Base-by-base conservation (phyloP, 2,797 vertebrate species). In the Macroramphosus scolopax region DNA sequence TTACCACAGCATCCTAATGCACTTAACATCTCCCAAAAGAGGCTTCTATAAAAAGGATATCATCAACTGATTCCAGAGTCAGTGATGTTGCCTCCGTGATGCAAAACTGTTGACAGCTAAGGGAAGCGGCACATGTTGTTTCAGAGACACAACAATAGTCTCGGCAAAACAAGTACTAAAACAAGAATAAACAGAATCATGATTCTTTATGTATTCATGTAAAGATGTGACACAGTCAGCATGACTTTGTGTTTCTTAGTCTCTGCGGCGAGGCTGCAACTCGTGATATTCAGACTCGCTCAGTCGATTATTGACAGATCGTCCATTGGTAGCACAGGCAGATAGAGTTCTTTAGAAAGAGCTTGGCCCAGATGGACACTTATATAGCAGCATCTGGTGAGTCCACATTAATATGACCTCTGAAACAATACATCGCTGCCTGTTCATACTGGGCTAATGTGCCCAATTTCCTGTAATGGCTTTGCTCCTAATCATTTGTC, bases 1-100 rank as follows among this genome's bases (percentile, higher is more conserved):
- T 86, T 80, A 74, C 82, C 67, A 71, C 70, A 65, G 62, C 68
- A 68, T 84, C 83, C 75, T 83, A 84, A 84, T 80, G 73, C 74
- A 75, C 88, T 86, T 85, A 86, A 87, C 78, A 62, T 66, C 64
- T 89, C 84, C 84, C 81, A 72, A 63, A 80, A 80, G 83, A 80
- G 46, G 45, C 9, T 51, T 68, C 72, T 77, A 70, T 75, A 78
- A 86, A 82, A 83, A 68, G 62, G 64, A 45, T 59, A 76, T 81
- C 73, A 73, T 78, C 73, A 49, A 68, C 58, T 44, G 68, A 77
- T 77, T 81, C 47, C 13, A 31, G 45, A 77, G 71, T 70, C 71
- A 59, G 62, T 60, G 61, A 75, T 74, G 68, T 71, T 71, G 68
- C 69, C 49, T 68, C 56, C 52, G 40, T 61, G 72, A 80, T 69